Evolutionary conservation across 2,888 invertebrate species (phyloP).

Genomic region (Tetramorium bicarinatum): DNA sequence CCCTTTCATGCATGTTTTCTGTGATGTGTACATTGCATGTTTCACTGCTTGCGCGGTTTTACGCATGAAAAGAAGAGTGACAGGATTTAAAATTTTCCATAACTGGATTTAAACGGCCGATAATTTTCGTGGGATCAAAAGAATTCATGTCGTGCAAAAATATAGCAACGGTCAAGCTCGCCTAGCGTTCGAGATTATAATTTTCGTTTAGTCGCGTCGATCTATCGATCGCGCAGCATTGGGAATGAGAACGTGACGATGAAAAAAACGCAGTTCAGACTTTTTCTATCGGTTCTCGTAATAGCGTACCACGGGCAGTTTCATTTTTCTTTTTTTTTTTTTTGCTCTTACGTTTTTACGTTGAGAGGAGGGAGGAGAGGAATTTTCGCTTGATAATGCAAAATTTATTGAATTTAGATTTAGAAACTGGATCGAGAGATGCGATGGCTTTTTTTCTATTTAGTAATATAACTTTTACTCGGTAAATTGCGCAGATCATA

Average conservation of each 20-base stretch:
- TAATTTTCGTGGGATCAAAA: slow-evolving; percentile 37
- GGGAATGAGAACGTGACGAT: neutral
- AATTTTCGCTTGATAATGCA: neutral
- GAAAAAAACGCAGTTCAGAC: neutral
- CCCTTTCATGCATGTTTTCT: neutral
- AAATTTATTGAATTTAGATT: slow-evolving; percentile 30
- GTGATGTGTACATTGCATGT: neutral
- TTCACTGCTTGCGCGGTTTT: neutral
- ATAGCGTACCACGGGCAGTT: neutral
- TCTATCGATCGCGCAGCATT: slow-evolving; percentile 25
- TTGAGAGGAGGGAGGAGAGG: neutral
- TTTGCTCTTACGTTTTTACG: neutral
- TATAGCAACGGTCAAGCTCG: neutral
- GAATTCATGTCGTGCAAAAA: slow-evolving; percentile 23
- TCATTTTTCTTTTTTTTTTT: neutral
- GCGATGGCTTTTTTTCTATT: neutral
- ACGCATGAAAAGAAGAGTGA: neutral
- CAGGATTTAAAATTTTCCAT: slow-evolving; percentile 14
- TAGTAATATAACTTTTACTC: neutral
- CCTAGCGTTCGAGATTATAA: slow-evolving; percentile 27
- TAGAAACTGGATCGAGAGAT: neutral
- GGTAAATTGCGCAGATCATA: neutral
- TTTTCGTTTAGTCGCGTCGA: neutral
- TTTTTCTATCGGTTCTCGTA: slow-evolving; percentile 11
- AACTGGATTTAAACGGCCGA: neutral